These are phyloP conservation scores for Cylindroiulus punctatus DNA, from an alignment of 2,888 invertebrate species.

Conservation along the genomic window DNA sequence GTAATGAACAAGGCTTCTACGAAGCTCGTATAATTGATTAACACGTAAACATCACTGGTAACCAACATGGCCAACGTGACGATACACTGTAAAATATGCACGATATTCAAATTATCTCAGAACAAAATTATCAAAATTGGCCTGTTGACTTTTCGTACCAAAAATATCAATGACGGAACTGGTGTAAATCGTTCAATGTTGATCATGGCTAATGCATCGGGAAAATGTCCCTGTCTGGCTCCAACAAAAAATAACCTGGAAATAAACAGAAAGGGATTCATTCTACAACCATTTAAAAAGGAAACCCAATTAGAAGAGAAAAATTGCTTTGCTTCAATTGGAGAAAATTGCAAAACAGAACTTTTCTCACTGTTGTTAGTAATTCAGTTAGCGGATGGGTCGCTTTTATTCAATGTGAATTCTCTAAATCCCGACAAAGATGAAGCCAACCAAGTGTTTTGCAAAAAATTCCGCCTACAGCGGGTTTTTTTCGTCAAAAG, in stretches of 20 bases:
- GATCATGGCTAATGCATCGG: conserved; percentile 84
- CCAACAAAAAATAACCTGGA: conserved; percentile 84
- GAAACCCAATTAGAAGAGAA: neutral
- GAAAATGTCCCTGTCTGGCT: conserved; percentile 86
- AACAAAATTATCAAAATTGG: conserved; percentile 39
- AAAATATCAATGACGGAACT: conserved; percentile 84
- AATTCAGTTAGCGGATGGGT: too few species aligned
- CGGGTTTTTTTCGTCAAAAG: too few species aligned
- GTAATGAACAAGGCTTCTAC: conserved; percentile 90
- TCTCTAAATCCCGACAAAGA: too few species aligned
- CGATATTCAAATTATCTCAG: neutral
- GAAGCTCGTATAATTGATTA: conserved; percentile 91
- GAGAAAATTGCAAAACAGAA: too few species aligned
- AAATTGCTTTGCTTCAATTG: too few species aligned
- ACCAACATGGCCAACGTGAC: conserved; percentile 82
- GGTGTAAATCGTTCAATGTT: conserved; percentile 84
- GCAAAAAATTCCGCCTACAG: too few species aligned
- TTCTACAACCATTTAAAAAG: too few species aligned
- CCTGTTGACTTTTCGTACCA: conserved; percentile 71
- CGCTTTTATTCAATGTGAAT: too few species aligned
- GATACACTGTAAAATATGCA: conserved; percentile 75
- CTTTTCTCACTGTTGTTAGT: too few species aligned
- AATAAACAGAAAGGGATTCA: neutral
- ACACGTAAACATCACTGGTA: conserved; percentile 83
- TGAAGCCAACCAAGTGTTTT: too few species aligned